Evolutionary conservation across 2,888 invertebrate species (phyloP), one percentile per base, ranked within the genome.

Genomic region (Lutraria lutraria): DNA sequence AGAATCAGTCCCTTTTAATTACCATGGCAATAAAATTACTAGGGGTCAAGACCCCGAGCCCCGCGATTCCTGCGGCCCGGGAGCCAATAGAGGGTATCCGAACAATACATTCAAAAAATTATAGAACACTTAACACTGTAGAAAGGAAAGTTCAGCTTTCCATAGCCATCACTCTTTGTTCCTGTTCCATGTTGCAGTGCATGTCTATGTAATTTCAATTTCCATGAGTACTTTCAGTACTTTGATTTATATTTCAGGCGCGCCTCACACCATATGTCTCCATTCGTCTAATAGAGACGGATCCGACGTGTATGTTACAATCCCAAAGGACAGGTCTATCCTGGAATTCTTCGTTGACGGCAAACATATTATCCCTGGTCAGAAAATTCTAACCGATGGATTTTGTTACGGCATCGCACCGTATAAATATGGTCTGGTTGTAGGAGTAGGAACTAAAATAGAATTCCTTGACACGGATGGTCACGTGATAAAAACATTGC

Each of bases 371-470:
- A 82, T 79, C 0, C 85, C 89, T 16, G 88, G 91, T 15, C 54
- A 86, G n/a, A 86, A 86, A 86, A 86, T 91, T 56, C 87, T 81
- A 81, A 90, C 92, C 8, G 90, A 91, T 79, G 90, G 89, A 43
- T 92, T 89, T 87, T 92, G 92, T 81, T 92, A 91, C 52, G 90
- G 92, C 0, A 91, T 92, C 81, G 88, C 92, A 82, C 85, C 92
- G 72, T 92, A 89, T 54, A 92, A 91, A 84, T 72, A 85, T 29
- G 92, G 92, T 52, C 88, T 92, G 29, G 89, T 92, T 81, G 89
- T 92, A 6, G 85, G 87, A 29, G 90, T 91, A 29, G 91, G 92
- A n/a, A 88, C 90, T 34, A 92, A 92, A 83, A 53, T 92, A 31
- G 87, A 85, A 68, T 90, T 89, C 80, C 81, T 92, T 34, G 92